A percentile compares a stretch with the other conserved stretches of the same genome.
Conservation (phyloP, 2,113 vertebrate genomes). For the Lepisosteus oculatus region DNA sequence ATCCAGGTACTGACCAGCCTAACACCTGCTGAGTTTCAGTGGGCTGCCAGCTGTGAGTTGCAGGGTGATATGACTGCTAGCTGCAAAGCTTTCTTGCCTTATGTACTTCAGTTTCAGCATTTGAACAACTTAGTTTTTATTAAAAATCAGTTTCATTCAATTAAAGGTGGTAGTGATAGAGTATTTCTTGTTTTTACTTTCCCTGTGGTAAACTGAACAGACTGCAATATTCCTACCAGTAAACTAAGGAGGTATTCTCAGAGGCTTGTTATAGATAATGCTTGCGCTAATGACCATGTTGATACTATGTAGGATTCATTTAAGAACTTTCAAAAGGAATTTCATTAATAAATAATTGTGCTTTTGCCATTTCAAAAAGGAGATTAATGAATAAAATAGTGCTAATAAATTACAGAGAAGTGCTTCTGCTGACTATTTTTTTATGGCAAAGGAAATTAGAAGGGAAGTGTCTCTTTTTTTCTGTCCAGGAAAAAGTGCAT, state of each 20-base stretch:
- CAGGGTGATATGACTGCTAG: no score
- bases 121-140: no score
- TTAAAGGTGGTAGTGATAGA: no score
- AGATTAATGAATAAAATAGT: conserved; percentile 36
- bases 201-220: no score
- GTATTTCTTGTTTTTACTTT: no score
- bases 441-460: conserved; percentile 38
- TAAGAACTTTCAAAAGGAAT: conserved; percentile 23
- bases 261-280: conserved; percentile 3
- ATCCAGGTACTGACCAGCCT: no score
- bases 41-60: no score
- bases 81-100: no score
- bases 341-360: conserved; percentile 50
- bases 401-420: conserved; percentile 38
- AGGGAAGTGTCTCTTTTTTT: background rate
- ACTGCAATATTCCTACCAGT: no score
- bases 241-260: background rate
- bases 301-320: conserved; percentile 2
- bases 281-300: conserved; percentile 14
- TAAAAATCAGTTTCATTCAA: no score
- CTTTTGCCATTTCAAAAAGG: conserved; percentile 25
- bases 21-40: no score
- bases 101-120: no score
- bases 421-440: conserved; percentile 25
- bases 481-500: conserved; percentile 4